phyloP scores from a whole-genome alignment of 2,797 vertebrate species.

The Orestias chungarensis region DNA sequence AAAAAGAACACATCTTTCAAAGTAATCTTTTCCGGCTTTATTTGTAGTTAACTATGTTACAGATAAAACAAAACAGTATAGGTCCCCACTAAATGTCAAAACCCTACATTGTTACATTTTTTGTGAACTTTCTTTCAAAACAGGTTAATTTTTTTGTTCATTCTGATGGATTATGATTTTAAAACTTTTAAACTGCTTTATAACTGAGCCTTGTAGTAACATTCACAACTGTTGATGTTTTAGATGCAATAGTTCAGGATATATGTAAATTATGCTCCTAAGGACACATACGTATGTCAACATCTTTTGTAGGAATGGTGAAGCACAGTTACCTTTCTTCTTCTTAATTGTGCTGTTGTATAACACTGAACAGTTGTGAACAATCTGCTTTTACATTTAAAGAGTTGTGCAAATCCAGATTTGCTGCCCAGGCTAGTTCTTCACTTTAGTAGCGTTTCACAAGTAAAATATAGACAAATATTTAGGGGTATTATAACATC shows the following conservation, averaged over 20 bases:
- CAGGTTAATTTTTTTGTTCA: no score
- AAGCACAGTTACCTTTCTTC: slow-evolving; percentile 23
- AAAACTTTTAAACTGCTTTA: slow-evolving; percentile 32
- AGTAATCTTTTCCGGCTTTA: slow-evolving; percentile 29
- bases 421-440: slow-evolving; percentile 55
- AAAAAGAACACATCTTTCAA: slow-evolving; percentile 21
- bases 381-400: slow-evolving; percentile 49
- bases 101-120: slow-evolving; percentile 46
- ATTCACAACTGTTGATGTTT: slow-evolving; percentile 15
- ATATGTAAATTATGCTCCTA: slow-evolving; percentile 40
- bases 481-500: slow-evolving; percentile 45
- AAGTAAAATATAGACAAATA: slow-evolving; percentile 46
- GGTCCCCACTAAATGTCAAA: slow-evolving; percentile 26
- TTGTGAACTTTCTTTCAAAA: slow-evolving; percentile 48
- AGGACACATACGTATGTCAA: slow-evolving; percentile 45
- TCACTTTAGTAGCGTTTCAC: slow-evolving; percentile 55
- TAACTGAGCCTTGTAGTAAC: slow-evolving; percentile 22
- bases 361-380: slow-evolving; percentile 34
- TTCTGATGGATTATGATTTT: slow-evolving; percentile 17
- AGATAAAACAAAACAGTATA: slow-evolving; percentile 36
- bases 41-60: slow-evolving; percentile 29
- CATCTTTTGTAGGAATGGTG: slow-evolving; percentile 15
- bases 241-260: slow-evolving; percentile 38
- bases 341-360: slow-evolving; percentile 52
- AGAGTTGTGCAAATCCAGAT: slow-evolving; percentile 24